Conservation (phyloP, 2,113 vertebrate genomes). For the Odocoileus virginianus region DNA sequence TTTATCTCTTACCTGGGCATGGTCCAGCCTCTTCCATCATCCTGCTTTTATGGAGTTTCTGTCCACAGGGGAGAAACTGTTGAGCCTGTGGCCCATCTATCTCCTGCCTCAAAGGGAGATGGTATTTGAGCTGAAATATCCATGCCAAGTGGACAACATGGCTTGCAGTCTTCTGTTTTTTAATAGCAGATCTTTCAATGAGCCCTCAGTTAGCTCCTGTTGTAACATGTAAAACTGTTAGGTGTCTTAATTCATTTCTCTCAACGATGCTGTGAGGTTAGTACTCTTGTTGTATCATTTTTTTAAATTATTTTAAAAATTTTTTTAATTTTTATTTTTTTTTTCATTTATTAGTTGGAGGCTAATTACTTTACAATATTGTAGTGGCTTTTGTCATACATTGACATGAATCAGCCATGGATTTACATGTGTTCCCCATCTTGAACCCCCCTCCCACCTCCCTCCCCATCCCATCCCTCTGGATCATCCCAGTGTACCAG, state of each 20-base stretch:
- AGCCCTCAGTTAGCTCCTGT: neutral
- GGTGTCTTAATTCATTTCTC: neutral
- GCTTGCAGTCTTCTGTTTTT: neutral
- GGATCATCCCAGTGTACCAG: too few relatives aligned
- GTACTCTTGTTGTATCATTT: neutral
- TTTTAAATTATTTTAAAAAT: neutral
- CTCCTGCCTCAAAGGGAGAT: neutral
- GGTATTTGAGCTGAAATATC: neutral
- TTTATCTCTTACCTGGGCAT: neutral
- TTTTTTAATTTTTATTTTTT: neutral
- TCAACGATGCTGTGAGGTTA: neutral
- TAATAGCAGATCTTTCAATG: slow-evolving; percentile 5
- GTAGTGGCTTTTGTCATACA: too few relatives aligned
- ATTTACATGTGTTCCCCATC: too few relatives aligned
- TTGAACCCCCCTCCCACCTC: too few relatives aligned
- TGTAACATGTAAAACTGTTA: neutral
- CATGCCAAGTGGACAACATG: neutral
- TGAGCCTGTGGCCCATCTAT: neutral
- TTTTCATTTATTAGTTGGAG: too few relatives aligned
- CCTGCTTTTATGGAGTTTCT: neutral
- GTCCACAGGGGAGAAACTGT: neutral
- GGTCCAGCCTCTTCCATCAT: neutral
- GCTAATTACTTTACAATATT: too few relatives aligned
- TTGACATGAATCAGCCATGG: too few relatives aligned
- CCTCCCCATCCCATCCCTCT: too few relatives aligned